Conservation (phyloP, 2,797 vertebrate species). For the Leptodon cayanensis region DNA sequence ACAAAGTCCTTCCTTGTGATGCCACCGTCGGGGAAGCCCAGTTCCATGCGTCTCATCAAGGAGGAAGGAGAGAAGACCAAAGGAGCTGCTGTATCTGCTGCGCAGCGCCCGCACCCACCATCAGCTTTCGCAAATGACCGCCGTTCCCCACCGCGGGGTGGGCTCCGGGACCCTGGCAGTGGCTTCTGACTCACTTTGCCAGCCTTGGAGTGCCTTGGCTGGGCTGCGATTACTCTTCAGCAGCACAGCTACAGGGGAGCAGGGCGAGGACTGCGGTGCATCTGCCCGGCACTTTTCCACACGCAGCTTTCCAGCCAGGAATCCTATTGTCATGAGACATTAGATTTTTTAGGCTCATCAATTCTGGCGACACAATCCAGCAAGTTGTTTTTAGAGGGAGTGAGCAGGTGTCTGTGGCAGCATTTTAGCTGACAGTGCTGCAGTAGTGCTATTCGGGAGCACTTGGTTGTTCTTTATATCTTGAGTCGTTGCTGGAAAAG, state of each 20-base stretch:
- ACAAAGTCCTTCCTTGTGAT: background rate
- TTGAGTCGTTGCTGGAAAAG: background rate
- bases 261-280: rapidly evolving
- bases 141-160: background rate
- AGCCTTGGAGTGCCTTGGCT: background rate
- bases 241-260: background rate
- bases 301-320: background rate
- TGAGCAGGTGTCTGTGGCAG: constrained; percentile 13
- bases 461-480: background rate
- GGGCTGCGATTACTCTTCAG: background rate
- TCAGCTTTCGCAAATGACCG: background rate
- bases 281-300: background rate
- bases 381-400: constrained; percentile 34
- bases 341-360: constrained; percentile 1
- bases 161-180: background rate
- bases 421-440: constrained; percentile 24
- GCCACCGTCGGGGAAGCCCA: background rate
- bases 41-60: background rate
- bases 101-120: rapidly evolving
- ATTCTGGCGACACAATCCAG: background rate
- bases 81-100: background rate
- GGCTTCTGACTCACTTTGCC: background rate
- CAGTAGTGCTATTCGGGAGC: background rate
- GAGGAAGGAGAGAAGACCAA: background rate
- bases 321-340: background rate